Conservation (phyloP, 1,140 invertebrate genomes). For the Euwallacea fornicatus region DNA sequence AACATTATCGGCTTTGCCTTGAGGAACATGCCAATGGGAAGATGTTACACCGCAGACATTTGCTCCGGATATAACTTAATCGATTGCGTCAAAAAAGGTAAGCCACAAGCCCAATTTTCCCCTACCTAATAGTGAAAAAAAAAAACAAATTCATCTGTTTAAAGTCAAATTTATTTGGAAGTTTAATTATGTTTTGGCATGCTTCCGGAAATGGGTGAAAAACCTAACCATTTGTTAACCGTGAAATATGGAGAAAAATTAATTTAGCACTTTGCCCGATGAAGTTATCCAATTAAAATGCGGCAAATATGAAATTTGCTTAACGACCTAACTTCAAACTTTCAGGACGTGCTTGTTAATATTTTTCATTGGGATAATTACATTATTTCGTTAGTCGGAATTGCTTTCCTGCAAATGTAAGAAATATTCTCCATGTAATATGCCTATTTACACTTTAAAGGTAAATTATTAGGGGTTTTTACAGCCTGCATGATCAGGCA, state of each 20-base stretch:
- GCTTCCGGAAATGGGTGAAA: background rate
- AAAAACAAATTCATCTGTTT: background rate
- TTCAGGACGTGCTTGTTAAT: background rate
- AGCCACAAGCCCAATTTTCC: background rate
- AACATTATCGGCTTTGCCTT: constrained; percentile 22
- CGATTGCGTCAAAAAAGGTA: constrained; percentile 40
- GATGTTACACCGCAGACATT: constrained; percentile 39
- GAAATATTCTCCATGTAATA: too few relatives aligned
- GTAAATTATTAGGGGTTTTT: too few relatives aligned
- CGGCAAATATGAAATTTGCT: background rate
- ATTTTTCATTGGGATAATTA: too few relatives aligned
- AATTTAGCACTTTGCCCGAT: constrained; percentile 7
- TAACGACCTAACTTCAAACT: background rate
- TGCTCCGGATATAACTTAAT: constrained; percentile 34
- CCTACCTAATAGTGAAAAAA: background rate
- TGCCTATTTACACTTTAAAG: too few relatives aligned
- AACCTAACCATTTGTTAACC: background rate
- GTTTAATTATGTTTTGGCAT: constrained; percentile 8
- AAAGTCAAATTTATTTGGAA: constrained; percentile 3
- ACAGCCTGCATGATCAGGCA: too few relatives aligned
- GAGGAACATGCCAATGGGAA: constrained; percentile 31
- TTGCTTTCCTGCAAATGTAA: too few relatives aligned
- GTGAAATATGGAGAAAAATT: constrained; percentile 18
- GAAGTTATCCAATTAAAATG: constrained; percentile 11
- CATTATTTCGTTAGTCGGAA: too few relatives aligned